Conservation (phyloP, 1,140 invertebrate species). For the Caenorhabditis briggsae region DNA sequence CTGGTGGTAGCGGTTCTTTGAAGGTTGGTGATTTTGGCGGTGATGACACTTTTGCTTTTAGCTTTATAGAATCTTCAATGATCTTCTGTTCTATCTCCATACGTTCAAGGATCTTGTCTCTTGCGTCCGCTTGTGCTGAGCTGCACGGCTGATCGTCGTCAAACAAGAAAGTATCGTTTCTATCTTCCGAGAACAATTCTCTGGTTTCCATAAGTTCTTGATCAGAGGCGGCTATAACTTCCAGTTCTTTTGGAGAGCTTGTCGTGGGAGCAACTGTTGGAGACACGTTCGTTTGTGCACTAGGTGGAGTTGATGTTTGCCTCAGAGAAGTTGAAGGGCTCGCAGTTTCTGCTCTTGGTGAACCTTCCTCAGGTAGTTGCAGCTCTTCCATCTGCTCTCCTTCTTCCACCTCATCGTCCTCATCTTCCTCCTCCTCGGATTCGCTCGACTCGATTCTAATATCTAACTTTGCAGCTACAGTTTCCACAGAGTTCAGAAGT, state of each 20-base stretch:
- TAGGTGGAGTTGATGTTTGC: too few relatives aligned
- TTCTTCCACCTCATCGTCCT: not conserved
- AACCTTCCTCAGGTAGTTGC: not conserved
- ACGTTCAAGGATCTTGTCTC: constrained; percentile 6
- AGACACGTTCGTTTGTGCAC: not conserved
- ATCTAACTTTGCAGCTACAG: not conserved
- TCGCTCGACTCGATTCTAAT: not conserved
- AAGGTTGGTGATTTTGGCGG: not conserved
- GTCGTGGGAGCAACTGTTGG: too few relatives aligned
- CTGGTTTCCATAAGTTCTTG: too few relatives aligned
- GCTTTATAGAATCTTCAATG: not conserved
- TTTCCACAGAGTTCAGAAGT: not conserved
- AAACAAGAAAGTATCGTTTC: not conserved
- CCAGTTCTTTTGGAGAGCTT: too few relatives aligned
- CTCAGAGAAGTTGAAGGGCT: too few relatives aligned
- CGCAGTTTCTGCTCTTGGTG: too few relatives aligned
- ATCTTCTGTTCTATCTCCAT: not conserved
- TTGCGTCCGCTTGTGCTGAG: constrained; percentile 7
- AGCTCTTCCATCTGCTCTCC: not conserved
- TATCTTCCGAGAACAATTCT: too few relatives aligned
- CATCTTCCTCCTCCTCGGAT: not conserved
- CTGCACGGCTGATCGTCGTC: not conserved
- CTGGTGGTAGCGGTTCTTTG: too few relatives aligned
- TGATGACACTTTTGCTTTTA: not conserved
- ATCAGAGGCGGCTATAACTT: too few relatives aligned